Percentiles rank a stretch among this genome's conserved stretches.
phyloP scores from a whole-genome alignment of 1,140 invertebrate species.

The Drosophila sturtevanti region DNA sequence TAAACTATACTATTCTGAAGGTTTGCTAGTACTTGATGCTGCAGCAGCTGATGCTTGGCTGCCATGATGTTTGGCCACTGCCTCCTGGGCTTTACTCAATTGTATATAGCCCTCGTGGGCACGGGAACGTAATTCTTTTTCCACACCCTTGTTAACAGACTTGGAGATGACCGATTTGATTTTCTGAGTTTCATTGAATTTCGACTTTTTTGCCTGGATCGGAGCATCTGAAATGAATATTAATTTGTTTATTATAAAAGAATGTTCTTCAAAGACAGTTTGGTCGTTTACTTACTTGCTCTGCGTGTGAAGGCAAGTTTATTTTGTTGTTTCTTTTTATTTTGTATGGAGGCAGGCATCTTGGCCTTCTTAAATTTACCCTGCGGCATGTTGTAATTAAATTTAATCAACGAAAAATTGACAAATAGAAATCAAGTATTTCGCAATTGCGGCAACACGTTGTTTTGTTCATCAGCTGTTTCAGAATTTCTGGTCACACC shows the following conservation, averaged over 20 bases:
- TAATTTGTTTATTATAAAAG: neutral
- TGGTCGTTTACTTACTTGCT: conserved; percentile 75
- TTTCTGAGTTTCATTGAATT: conserved; percentile 85
- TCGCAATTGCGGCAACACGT: conserved; percentile 42
- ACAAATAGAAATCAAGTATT: neutral
- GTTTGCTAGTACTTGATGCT: conserved; percentile 45
- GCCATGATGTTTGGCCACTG: conserved; percentile 82
- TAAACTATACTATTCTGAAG: conserved; percentile 27
- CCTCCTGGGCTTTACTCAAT: conserved; percentile 84
- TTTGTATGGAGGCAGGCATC: conserved; percentile 83
- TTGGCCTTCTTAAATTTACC: conserved; percentile 86
- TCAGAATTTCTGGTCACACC: neutral
- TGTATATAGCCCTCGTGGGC: conserved; percentile 84
- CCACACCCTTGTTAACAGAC: conserved; percentile 85
- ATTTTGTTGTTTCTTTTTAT: conserved; percentile 83
- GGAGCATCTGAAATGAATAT: conserved; percentile 83
- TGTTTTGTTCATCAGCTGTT: conserved; percentile 42
- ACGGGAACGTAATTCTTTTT: conserved; percentile 85
- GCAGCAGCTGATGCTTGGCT: conserved; percentile 59
- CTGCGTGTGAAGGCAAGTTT: conserved; percentile 83
- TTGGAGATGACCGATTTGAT: conserved; percentile 86
- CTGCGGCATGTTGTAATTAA: conserved; percentile 84
- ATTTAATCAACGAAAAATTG: neutral
- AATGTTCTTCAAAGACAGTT: neutral
- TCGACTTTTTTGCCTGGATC: conserved; percentile 86